Conservation (phyloP, 2,888 invertebrate genomes). For the Cataglyphis cursor region DNA sequence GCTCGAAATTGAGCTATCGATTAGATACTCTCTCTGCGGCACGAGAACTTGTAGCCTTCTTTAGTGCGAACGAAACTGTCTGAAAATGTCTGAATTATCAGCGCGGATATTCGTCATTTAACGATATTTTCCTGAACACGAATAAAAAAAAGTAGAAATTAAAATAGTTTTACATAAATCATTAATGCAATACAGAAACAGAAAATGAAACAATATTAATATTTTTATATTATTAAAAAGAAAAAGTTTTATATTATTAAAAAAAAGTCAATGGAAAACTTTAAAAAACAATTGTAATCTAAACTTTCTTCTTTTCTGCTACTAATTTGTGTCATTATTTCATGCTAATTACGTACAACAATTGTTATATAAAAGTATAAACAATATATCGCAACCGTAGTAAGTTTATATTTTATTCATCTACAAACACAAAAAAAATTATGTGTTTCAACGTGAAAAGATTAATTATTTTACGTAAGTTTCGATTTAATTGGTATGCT, state of each 20-base stretch:
- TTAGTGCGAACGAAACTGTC: not conserved
- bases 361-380: not conserved
- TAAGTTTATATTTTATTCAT: not conserved
- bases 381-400: not conserved
- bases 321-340: conserved; percentile 22
- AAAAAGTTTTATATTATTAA: not conserved
- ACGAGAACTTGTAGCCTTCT: conserved; percentile 29
- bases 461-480: conserved; percentile 2
- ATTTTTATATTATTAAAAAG: not conserved
- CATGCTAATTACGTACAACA: not conserved
- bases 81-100: conserved; percentile 37
- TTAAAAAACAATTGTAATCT: conserved; percentile 6
- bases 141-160: conserved; percentile 17
- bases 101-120: not conserved
- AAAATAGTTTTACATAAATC: conserved; percentile 1
- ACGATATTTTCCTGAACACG: not conserved
- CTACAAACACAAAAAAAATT: not conserved
- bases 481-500: not conserved
- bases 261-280: conserved; percentile 3
- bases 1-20: conserved; percentile 53
- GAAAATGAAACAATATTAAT: not conserved
- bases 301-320: not conserved
- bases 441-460: not conserved
- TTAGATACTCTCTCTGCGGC: conserved; percentile 36
- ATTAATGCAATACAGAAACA: not conserved